phyloP scores from a whole-genome alignment of 2,797 vertebrate genomes.

The Sardinella longiceps region DNA sequence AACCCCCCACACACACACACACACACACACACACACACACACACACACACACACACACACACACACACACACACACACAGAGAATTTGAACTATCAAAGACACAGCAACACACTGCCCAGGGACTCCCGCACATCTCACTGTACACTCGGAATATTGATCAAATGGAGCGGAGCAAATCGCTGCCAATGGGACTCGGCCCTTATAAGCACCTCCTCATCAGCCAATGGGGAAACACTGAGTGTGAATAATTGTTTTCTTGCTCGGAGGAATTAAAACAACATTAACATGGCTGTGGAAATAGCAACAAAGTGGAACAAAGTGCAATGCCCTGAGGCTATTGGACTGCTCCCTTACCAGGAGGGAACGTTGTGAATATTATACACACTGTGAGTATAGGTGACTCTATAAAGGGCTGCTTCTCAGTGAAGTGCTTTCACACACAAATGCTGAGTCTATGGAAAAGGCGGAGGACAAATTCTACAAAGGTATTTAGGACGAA shows the following conservation, averaged over 20 bases:
- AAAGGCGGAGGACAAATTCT: background rate
- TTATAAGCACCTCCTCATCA: background rate
- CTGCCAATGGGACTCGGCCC: background rate
- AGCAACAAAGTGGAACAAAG: background rate
- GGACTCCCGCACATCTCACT: background rate
- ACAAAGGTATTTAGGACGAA: background rate
- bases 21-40: no score
- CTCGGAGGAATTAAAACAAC: background rate
- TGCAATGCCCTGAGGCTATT: background rate
- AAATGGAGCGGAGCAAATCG: background rate
- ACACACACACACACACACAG: no score
- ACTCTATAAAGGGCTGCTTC: background rate
- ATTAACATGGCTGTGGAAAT: background rate
- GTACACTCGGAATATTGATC: background rate
- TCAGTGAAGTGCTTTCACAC: background rate
- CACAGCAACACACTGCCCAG: background rate
- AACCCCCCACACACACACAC: background rate
- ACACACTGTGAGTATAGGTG: background rate
- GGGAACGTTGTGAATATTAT: background rate
- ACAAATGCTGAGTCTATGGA: constrained; percentile 3
- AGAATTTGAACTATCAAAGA: background rate
- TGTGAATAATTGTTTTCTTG: background rate
- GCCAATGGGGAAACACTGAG: background rate
- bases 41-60: no score
- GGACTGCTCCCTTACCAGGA: background rate